A percentile compares a stretch with the other conserved stretches of the same genome.
Conservation (phyloP, 2,797 vertebrate genomes). For the Aldrovandia affinis region DNA sequence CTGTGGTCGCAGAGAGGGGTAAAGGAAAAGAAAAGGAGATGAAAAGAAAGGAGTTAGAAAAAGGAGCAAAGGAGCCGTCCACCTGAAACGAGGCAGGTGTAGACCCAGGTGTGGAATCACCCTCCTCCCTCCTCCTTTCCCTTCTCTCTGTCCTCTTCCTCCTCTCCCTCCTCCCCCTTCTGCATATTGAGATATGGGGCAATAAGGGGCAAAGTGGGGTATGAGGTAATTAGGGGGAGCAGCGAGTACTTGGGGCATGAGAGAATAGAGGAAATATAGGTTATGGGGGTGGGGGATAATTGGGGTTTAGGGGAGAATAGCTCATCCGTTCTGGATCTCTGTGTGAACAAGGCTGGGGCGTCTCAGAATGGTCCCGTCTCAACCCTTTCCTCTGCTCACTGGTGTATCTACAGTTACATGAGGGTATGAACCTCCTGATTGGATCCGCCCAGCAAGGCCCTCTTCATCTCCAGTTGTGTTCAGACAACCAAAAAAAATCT, state of each 20-base stretch:
- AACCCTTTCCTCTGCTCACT: too few relatives aligned
- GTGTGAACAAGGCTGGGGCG: background rate
- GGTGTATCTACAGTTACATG: background rate
- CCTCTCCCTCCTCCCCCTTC: slow-evolving; percentile 46
- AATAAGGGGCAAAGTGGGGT: background rate
- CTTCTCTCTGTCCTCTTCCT: background rate
- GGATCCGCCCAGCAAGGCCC: background rate
- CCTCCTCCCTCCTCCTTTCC: slow-evolving; percentile 14
- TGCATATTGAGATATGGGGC: background rate
- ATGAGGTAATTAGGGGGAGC: background rate
- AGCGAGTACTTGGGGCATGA: background rate
- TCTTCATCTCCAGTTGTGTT: background rate
- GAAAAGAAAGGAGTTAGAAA: slow-evolving; percentile 20
- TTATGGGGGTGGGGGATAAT: background rate
- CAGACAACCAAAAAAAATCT: background rate
- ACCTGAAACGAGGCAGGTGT: slow-evolving; percentile 34
- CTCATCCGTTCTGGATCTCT: background rate
- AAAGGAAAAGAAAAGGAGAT: slow-evolving; percentile 5
- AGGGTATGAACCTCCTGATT: background rate
- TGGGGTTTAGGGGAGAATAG: background rate
- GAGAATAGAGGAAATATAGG: background rate
- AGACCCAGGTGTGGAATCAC: slow-evolving; percentile 31
- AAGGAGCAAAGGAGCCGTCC: background rate
- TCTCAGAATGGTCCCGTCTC: too few relatives aligned
- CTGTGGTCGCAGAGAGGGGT: background rate